These are phyloP conservation scores for Aphelinus atriplicis DNA, from an alignment of 1,140 invertebrate species.

Conservation along the genomic window DNA sequence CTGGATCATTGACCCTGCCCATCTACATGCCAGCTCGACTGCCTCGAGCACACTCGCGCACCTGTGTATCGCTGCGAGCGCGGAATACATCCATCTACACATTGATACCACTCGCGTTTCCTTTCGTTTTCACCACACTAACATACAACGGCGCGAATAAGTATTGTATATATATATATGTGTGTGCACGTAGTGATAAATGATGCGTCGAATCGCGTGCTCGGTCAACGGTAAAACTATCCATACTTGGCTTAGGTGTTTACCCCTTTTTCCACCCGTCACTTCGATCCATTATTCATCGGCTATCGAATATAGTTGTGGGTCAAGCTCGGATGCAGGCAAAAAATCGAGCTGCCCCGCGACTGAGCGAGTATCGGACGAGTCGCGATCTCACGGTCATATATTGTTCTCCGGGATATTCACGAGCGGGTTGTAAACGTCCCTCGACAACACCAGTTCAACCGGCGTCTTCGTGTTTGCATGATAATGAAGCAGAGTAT, in stretches of 20 bases:
- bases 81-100: no score
- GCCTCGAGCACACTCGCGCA: not conserved
- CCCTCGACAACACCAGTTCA: no score
- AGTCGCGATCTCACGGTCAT: not conserved
- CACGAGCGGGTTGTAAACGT: no score
- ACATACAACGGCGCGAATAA: no score
- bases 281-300: slow-evolving; percentile 19
- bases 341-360: no score
- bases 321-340: no score
- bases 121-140: slow-evolving; percentile 25
- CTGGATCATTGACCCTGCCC: slow-evolving; percentile 39
- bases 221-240: not conserved
- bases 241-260: not conserved
- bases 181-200: no score
- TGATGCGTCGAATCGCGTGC: not conserved
- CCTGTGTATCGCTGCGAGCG: not conserved
- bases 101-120: not conserved
- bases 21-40: no score
- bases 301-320: slow-evolving; percentile 6
- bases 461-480: no score
- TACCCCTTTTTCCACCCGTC: not conserved
- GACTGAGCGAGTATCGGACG: not conserved
- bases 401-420: not conserved
- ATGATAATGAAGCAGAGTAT: no score
- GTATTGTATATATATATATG: no score